These are phyloP conservation scores for Delphinus delphis DNA, from an alignment of 2,113 vertebrate species.

Conservation along the genomic window DNA sequence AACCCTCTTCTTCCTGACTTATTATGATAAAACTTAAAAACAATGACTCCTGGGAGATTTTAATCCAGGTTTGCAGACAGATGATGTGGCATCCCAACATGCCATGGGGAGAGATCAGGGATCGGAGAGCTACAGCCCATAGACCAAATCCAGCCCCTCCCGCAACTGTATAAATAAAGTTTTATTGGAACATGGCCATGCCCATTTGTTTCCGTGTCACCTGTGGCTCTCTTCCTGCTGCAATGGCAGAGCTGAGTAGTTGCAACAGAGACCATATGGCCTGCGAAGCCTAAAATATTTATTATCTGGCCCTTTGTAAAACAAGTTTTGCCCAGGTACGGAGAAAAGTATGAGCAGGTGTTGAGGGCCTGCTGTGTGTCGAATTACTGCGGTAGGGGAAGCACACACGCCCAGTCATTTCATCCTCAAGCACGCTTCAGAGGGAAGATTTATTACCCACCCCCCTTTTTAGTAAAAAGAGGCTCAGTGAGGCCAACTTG, in stretches of 20 bases:
- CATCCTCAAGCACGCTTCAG: not conserved
- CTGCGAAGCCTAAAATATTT: not conserved
- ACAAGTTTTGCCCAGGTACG: not conserved
- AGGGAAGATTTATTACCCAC: not conserved
- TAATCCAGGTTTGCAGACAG: not conserved
- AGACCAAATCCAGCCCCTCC: not conserved
- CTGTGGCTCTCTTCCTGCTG: not conserved
- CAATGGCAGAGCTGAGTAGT: not conserved
- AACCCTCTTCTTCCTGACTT: not conserved
- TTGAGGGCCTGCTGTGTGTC: fast-evolving
- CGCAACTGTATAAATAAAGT: not conserved
- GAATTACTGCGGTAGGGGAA: fast-evolving
- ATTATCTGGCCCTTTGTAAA: not conserved
- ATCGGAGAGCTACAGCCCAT: not conserved
- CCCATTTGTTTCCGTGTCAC: not conserved
- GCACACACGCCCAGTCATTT: not conserved
- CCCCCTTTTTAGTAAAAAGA: not conserved
- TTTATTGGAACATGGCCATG: not conserved
- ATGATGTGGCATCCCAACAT: not conserved
- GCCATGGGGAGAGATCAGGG: not conserved
- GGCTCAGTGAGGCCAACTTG: fast-evolving
- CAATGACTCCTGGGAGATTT: not conserved
- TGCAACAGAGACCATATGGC: not conserved
- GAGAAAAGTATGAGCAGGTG: not conserved
- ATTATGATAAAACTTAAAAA: not conserved